Conservation (phyloP, 1,140 invertebrate species). For the Papilio dardanus region DNA sequence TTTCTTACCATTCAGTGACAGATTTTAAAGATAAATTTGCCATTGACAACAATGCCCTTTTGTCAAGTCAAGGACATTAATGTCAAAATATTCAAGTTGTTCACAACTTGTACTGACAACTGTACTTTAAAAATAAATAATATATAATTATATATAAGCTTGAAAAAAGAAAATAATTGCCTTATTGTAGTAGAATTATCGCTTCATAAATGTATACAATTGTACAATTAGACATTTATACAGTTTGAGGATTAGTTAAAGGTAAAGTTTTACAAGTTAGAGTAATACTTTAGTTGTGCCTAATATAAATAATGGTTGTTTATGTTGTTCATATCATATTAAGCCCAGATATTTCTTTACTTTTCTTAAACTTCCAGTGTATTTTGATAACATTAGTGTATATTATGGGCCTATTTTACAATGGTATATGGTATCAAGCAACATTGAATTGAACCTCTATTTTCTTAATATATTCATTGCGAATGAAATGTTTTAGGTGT, state of each 20-base stretch:
- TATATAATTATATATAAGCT: not conserved
- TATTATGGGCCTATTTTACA: not conserved
- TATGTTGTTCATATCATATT: not conserved
- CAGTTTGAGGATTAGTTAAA: not conserved
- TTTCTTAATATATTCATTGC: not conserved
- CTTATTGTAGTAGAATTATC: not conserved
- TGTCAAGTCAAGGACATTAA: not conserved
- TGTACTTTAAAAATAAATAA: not conserved
- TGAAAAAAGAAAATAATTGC: not conserved
- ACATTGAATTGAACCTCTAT: not conserved
- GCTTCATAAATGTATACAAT: not conserved
- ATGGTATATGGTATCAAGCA: not conserved
- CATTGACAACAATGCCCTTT: conserved; percentile 2
- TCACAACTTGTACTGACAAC: not conserved
- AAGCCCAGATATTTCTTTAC: no score
- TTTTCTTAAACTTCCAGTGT: no score
- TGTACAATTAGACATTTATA: not conserved
- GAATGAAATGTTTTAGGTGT: conserved; percentile 44
- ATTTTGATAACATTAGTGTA: not conserved
- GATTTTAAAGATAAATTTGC: not conserved
- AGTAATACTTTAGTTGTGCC: not conserved
- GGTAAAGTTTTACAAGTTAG: not conserved
- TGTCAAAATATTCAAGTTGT: conserved; percentile 2
- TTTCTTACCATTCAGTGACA: no score
- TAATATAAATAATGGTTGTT: conserved; percentile 22